phyloP scores from a whole-genome alignment of 1,140 invertebrate genomes.

The Chrysopa pallens region DNA sequence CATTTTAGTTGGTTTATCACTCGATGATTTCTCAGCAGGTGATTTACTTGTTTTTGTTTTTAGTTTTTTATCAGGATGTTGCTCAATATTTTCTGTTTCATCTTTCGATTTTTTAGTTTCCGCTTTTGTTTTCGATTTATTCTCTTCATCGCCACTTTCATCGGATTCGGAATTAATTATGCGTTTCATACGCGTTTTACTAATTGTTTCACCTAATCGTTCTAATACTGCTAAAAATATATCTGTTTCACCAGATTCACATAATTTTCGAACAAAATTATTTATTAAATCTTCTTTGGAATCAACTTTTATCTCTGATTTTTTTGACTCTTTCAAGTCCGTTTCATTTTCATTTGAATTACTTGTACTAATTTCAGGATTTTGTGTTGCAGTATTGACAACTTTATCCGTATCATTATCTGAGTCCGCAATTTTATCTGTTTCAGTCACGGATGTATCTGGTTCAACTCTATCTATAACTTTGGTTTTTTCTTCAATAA shows the following conservation, averaged over 20 bases:
- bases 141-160: background rate
- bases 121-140: conserved; percentile 1
- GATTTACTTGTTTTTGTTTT: background rate
- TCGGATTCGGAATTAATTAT: background rate
- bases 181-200: background rate
- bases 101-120: background rate
- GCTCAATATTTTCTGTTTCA: background rate
- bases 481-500: background rate
- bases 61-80: background rate
- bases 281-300: background rate
- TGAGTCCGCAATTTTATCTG: background rate
- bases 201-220: background rate
- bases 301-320: too few relatives aligned
- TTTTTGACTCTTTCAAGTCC: background rate
- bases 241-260: background rate
- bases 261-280: background rate
- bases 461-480: background rate
- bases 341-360: background rate
- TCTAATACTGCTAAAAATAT: background rate
- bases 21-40: background rate
- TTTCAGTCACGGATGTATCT: too few relatives aligned
- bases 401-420: background rate
- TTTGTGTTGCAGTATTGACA: background rate
- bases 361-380: background rate
- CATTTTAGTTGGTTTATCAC: background rate